Percentiles rank a stretch among this genome's conserved stretches.
phyloP scores from a whole-genome alignment of 2,113 vertebrate species.

The Marmota flaviventris region DNA sequence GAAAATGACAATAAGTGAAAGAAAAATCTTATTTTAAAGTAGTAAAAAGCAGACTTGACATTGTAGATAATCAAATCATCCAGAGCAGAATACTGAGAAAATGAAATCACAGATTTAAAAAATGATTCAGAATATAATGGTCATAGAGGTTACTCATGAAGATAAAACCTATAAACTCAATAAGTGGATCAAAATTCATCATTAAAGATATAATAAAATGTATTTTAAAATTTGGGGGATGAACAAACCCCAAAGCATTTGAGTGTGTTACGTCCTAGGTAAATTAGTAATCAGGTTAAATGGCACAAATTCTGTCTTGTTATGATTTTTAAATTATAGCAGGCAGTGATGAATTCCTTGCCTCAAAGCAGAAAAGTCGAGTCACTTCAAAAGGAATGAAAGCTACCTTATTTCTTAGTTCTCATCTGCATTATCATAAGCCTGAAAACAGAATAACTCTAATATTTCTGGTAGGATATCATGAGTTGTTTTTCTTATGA shows the following conservation, averaged over 20 bases:
- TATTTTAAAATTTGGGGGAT: slow-evolving; percentile 17
- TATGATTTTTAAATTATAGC: slow-evolving; percentile 48
- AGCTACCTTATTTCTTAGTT: not conserved
- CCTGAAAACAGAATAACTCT: not conserved
- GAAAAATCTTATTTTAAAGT: slow-evolving; percentile 78
- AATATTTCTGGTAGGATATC: not conserved
- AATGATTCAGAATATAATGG: slow-evolving; percentile 66
- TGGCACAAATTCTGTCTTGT: not conserved
- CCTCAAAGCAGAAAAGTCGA: not conserved
- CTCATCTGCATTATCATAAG: not conserved
- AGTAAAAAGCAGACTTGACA: slow-evolving; percentile 75
- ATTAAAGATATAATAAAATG: slow-evolving; percentile 31
- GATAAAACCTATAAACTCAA: slow-evolving; percentile 59
- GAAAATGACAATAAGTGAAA: slow-evolving; percentile 81
- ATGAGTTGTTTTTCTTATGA: not conserved
- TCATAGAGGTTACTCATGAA: slow-evolving; percentile 59
- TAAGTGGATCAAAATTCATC: slow-evolving; percentile 40
- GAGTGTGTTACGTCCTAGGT: not conserved
- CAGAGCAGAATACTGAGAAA: slow-evolving; percentile 73
- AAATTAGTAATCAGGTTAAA: not conserved
- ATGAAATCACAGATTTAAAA: slow-evolving; percentile 77
- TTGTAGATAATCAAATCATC: slow-evolving; percentile 77
- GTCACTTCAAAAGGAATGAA: not conserved
- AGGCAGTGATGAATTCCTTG: not conserved
- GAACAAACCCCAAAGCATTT: not conserved